Percentiles rank a stretch among this genome's conserved stretches.
phyloP scores from a whole-genome alignment of 2,888 invertebrate genomes.

The Gibbula magus region DNA sequence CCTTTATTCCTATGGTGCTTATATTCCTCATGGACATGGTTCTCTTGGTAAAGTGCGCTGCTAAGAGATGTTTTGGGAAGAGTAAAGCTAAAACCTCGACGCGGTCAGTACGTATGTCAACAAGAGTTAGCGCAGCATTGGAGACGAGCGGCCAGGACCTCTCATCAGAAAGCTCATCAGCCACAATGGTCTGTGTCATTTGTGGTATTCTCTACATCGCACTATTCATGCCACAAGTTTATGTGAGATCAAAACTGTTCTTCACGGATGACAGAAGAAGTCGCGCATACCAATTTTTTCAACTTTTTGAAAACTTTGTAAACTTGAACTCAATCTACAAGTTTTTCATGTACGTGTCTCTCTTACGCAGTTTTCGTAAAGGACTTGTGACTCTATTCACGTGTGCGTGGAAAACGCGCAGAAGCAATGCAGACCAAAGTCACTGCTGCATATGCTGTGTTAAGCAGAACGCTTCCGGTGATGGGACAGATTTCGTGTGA shows the following conservation, averaged over 20 bases:
- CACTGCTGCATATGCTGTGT: background rate
- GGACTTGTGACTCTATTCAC: conserved; percentile 9
- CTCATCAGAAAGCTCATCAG: conserved; percentile 28
- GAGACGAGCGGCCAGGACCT: conserved; percentile 27
- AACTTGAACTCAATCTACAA: conserved; percentile 27
- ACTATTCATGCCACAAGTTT: conserved; percentile 37
- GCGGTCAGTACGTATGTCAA: conserved; percentile 17
- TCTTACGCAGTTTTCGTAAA: conserved; percentile 14
- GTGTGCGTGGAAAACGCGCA: background rate
- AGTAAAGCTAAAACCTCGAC: background rate
- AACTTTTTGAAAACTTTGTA: conserved; percentile 35
- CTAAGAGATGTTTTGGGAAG: background rate
- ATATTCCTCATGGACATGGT: conserved; percentile 35
- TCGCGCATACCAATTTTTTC: conserved; percentile 15
- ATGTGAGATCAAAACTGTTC: conserved; percentile 30
- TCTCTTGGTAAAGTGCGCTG: conserved; percentile 18
- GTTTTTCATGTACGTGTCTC: conserved; percentile 21
- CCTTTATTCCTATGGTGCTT: conserved; percentile 49
- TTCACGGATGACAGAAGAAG: conserved; percentile 11
- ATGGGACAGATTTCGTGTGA: background rate
- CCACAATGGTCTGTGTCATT: conserved; percentile 35
- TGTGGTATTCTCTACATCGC: conserved; percentile 38
- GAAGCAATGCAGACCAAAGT: background rate
- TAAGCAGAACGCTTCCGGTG: background rate
- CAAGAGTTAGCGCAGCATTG: conserved; percentile 12